Base-by-base conservation (phyloP, 2,113 vertebrate species). In the Dipodomys stephensi region DNA sequence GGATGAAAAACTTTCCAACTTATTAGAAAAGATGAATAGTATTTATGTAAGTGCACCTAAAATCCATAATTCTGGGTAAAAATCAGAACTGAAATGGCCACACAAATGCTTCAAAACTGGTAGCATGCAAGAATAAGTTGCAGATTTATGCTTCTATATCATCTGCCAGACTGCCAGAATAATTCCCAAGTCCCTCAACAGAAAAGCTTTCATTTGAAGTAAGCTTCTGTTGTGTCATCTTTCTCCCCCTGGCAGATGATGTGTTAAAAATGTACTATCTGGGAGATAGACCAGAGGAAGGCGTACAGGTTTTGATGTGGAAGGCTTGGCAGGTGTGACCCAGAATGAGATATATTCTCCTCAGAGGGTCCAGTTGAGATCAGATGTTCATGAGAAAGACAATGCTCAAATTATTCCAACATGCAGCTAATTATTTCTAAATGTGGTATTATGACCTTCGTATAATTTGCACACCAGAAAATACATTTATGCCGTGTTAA, bases 141-240 rank as follows among this genome's bases (percentile, higher is more conserved):
- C 87, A 96, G 92, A 95, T 96, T 97, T 97, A 80, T 95, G 95
- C 91, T 83, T 97, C 96, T 65, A 2, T 76, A 93, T 97, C 95
- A 94, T 96, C 96, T 98, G 97, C 97, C 96, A 98, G 69, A 16
- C 44, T 91, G 92, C 94, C 91, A 96, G 86, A 81, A 74, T 89
- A 97, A 97, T 97, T 96, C 96, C 95, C 91, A 95, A 88, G 95
- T 96, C 97, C 96, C 3, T 7, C 73, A 35, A 83, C 96, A 94
- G 92, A 97, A 97, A 98, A 94, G 96, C 65, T 97, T 98, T 97
- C 92, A 96, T 97, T 97, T 97, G 95, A 95, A 97, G 92, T 60
- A n/a, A 98, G 95, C 95, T 97, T 97, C 97, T 97, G 96, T 95
- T 97, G 96, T 95, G 93, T 96, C 92, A 96, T 92, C 94, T 96